These are phyloP conservation scores for Cephalopachus bancanus DNA, from an alignment of 2,797 vertebrate genomes.

Conservation along the genomic window DNA sequence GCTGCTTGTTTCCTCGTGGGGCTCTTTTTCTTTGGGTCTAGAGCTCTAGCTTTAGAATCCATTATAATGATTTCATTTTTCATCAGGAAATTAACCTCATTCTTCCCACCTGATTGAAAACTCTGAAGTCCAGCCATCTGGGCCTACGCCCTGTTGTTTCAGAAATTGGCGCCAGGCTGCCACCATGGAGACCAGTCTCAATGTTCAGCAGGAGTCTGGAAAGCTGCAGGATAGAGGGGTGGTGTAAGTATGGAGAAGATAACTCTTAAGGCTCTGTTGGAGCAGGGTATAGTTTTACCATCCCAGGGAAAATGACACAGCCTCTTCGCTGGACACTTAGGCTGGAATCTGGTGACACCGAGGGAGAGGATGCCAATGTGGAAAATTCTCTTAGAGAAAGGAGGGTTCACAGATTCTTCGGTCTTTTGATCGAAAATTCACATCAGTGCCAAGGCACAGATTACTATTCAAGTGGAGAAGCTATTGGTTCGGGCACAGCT, in stretches of 20 bases:
- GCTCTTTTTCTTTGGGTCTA: background rate
- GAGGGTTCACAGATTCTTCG: background rate
- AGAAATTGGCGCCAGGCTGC: background rate
- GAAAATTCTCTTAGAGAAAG: background rate
- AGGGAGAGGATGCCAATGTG: background rate
- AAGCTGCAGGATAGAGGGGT: background rate
- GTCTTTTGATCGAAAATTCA: background rate
- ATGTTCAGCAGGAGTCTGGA: background rate
- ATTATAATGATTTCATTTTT: background rate
- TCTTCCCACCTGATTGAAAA: background rate
- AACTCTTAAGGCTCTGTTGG: background rate
- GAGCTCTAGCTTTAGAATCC: background rate
- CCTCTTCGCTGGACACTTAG: background rate
- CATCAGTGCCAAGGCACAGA: background rate
- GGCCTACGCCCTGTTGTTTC: background rate
- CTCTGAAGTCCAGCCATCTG: background rate
- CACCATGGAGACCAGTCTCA: background rate
- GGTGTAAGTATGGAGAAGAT: background rate
- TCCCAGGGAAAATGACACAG: background rate
- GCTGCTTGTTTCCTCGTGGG: background rate
- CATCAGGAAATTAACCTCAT: background rate
- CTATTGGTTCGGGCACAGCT: background rate
- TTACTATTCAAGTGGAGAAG: background rate
- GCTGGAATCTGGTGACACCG: background rate
- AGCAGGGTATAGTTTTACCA: background rate